phyloP scores from a whole-genome alignment of 1,140 invertebrate genomes.

The Drosophila ercepeae region DNA sequence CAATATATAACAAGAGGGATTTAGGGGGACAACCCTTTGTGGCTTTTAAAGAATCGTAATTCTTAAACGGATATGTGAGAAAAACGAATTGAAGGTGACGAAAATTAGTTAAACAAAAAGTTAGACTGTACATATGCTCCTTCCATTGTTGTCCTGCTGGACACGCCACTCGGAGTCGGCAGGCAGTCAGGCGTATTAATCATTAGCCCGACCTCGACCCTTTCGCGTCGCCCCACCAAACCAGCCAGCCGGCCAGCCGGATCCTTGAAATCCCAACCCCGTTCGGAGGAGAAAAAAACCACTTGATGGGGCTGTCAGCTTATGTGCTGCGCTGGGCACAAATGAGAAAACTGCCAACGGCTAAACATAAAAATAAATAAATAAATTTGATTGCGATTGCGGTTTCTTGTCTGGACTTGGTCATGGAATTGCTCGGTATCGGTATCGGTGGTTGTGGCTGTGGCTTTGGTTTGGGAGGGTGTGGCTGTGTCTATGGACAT shows the following conservation, averaged over 20 bases:
- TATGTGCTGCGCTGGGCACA: conserved; percentile 64
- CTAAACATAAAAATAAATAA: conserved; percentile 78
- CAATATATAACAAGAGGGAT: not conserved
- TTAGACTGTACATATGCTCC: not conserved
- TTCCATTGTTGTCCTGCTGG: not conserved
- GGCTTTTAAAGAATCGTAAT: not conserved
- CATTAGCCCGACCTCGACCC: conserved; percentile 76
- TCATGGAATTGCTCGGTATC: conserved; percentile 4
- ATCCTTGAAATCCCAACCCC: not conserved
- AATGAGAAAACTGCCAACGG: conserved; percentile 73
- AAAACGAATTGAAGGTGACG: not conserved
- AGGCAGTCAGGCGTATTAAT: conserved; percentile 60
- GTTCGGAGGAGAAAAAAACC: conserved; percentile 5
- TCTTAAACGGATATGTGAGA: not conserved
- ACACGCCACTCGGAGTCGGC: conserved; percentile 16
- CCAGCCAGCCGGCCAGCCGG: too few species aligned
- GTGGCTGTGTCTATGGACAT: not conserved
- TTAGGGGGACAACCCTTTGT: not conserved
- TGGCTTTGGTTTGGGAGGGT: not conserved
- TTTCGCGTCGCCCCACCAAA: conserved; percentile 26
- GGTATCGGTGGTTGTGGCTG: not conserved
- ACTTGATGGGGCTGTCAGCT: conserved; percentile 53
- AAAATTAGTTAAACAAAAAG: not conserved
- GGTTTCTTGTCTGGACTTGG: conserved; percentile 54
- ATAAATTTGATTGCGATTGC: conserved; percentile 77